These are phyloP conservation scores for Eospalax fontanierii DNA, from an alignment of 2,797 vertebrate genomes.

Conservation along the genomic window DNA sequence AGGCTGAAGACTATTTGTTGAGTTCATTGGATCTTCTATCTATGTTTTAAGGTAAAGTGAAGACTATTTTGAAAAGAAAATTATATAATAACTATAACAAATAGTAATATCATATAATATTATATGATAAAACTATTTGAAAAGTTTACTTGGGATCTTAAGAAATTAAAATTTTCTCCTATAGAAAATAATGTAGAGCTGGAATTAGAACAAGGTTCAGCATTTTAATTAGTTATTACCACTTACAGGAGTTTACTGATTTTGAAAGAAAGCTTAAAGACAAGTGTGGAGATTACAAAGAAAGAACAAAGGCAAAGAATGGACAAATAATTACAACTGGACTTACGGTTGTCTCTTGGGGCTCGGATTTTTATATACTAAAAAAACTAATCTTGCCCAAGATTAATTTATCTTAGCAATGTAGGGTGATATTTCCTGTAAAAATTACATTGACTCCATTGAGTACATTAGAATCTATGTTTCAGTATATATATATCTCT, in stretches of 20 bases:
- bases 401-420: too few species aligned
- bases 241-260: neutral
- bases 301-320: neutral
- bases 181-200: neutral
- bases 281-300: neutral
- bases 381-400: too few species aligned
- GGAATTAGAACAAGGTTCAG: neutral
- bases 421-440: neutral
- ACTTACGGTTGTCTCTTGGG: neutral
- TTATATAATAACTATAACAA: neutral
- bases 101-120: too few species aligned
- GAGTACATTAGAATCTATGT: neutral
- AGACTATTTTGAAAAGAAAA: conserved; percentile 13
- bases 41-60: neutral
- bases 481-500: too few species aligned
- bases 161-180: neutral
- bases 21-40: neutral
- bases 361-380: neutral
- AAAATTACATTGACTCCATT: neutral
- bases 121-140: neutral
- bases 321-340: accelerated
- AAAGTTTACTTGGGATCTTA: conserved; percentile 37
- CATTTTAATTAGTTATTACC: neutral
- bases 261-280: neutral
- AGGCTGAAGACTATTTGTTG: neutral